phyloP scores from a whole-genome alignment of 1,140 invertebrate genomes.

The Sitophilus oryzae region DNA sequence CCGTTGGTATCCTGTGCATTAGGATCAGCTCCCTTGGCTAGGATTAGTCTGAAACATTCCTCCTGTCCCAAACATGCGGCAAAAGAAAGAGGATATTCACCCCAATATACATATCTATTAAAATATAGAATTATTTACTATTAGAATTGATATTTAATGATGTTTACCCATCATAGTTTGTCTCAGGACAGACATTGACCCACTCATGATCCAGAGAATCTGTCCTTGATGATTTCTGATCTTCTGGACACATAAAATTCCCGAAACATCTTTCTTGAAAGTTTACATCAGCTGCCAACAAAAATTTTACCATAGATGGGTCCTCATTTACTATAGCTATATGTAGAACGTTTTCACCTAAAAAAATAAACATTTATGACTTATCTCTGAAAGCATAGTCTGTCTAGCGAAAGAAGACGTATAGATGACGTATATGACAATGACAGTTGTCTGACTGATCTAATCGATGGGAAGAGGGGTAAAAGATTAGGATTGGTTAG shows the following conservation, averaged over 20 bases:
- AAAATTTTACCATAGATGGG: conserved; percentile 92
- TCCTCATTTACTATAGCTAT: conserved; percentile 99
- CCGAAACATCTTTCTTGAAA: conserved; percentile 87
- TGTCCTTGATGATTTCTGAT: conserved; percentile 84
- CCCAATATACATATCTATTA: conserved; percentile 91
- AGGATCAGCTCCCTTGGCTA: conserved; percentile 91
- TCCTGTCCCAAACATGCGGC: conserved; percentile 95
- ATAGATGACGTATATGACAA: too few species aligned
- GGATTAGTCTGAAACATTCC: conserved; percentile 90
- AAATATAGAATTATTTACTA: conserved; percentile 7
- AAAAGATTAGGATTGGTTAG: too few species aligned
- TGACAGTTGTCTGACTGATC: too few species aligned
- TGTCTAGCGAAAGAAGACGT: too few species aligned
- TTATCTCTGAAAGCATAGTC: too few species aligned
- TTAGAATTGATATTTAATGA: conserved; percentile 1
- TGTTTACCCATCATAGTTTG: conserved; percentile 85
- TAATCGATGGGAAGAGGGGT: too few species aligned
- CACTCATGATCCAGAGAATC: conserved; percentile 90
- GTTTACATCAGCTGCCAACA: conserved; percentile 86
- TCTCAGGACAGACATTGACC: conserved; percentile 76
- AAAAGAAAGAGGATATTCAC: conserved; percentile 94
- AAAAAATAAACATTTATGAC: not conserved
- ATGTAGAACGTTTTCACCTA: conserved; percentile 86
- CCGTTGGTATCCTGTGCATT: conserved; percentile 95
- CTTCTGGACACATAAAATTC: conserved; percentile 95